Conservation (phyloP, 2,113 vertebrate genomes). For the Salvator merianae region DNA sequence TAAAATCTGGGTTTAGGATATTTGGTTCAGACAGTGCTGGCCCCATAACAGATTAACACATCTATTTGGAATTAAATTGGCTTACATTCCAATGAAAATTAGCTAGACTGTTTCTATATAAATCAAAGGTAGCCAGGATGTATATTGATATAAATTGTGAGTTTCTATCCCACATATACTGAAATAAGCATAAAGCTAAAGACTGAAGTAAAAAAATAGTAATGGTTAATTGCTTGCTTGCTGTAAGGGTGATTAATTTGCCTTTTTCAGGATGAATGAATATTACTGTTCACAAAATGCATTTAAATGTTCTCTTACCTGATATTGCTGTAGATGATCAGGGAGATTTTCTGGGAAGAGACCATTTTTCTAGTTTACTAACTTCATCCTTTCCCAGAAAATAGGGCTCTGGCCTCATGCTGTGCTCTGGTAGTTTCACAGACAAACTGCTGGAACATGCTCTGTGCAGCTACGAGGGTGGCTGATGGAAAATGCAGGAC, state of each 20-base stretch:
- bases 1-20: not conserved
- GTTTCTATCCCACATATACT: not conserved
- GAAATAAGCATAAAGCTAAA: not conserved
- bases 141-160: not conserved
- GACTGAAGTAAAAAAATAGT: not conserved
- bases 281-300: too few relatives aligned
- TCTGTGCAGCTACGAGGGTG: too few relatives aligned
- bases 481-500: not conserved
- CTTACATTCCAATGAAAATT: too few relatives aligned
- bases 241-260: not conserved
- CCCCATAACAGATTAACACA: not conserved
- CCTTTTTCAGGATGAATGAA: not conserved
- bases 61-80: not conserved
- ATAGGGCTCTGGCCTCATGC: not conserved
- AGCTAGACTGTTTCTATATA: too few relatives aligned
- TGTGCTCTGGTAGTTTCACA: too few relatives aligned
- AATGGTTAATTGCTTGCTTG: not conserved
- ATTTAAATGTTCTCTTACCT: too few relatives aligned
- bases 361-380: too few relatives aligned
- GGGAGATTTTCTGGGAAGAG: not conserved
- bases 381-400: not conserved
- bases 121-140: not conserved
- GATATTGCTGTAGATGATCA: not conserved
- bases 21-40: conserved; percentile 22
- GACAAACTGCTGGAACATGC: too few relatives aligned